Evolutionary conservation across 1,140 invertebrate genomes (phyloP).

Genomic region (Goniozus legneri): DNA sequence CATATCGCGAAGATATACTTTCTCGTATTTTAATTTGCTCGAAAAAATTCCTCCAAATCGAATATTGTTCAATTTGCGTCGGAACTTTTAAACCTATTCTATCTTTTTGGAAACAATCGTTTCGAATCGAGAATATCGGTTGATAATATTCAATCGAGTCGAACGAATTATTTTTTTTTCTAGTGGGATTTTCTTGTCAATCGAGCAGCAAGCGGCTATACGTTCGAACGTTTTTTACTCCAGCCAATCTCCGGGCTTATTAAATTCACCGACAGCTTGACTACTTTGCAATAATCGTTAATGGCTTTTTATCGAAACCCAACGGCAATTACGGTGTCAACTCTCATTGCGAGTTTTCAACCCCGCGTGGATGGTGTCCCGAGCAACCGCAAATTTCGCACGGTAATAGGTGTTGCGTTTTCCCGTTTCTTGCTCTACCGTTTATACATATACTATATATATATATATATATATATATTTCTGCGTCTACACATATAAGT

Average conservation of each 20-base stretch:
- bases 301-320: conserved; percentile 7
- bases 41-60: too few relatives aligned
- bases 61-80: too few relatives aligned
- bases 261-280: conserved; percentile 11
- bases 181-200: too few relatives aligned
- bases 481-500: conserved; percentile 3
- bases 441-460: too few relatives aligned
- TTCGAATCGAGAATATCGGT: too few relatives aligned
- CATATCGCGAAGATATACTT: too few relatives aligned
- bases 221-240: conserved; percentile 3
- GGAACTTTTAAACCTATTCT: too few relatives aligned
- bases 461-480: not conserved
- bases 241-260: conserved; percentile 9
- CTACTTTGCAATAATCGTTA: conserved; percentile 15
- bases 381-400: conserved; percentile 16
- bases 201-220: conserved; percentile 14
- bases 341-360: conserved; percentile 14
- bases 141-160: too few relatives aligned
- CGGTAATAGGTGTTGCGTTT: conserved; percentile 2
- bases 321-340: conserved; percentile 16
- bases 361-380: conserved; percentile 6
- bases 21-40: too few relatives aligned
- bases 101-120: too few relatives aligned
- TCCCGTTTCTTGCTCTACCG: too few relatives aligned
- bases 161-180: too few relatives aligned